Evolutionary conservation across 2,797 vertebrate genomes (phyloP).

Genomic region (Linurgus olivaceus): DNA sequence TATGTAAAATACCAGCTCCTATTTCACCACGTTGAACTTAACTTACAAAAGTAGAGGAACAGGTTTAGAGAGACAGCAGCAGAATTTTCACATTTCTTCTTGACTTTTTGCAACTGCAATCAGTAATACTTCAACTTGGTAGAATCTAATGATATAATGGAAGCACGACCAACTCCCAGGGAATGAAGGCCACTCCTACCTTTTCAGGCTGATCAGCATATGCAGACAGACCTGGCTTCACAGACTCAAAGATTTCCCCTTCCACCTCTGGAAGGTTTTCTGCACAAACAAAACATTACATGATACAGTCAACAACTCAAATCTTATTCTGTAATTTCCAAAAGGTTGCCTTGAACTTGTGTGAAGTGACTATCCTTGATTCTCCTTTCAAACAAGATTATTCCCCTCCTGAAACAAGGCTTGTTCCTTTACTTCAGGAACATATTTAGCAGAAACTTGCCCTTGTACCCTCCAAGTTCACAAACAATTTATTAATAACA

Average conservation of each 20-base stretch:
- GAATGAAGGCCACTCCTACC: conserved; percentile 73
- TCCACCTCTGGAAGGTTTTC: conserved; percentile 89
- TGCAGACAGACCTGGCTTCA: conserved; percentile 95
- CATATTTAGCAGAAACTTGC: neutral
- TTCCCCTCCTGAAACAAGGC: neutral
- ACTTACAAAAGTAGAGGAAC: neutral
- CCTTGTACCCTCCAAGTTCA: neutral
- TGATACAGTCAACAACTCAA: neutral
- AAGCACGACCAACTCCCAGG: neutral
- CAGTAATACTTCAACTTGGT: neutral
- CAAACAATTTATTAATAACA: neutral
- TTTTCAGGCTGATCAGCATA: conserved; percentile 90
- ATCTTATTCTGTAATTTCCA: neutral
- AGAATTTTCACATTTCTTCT: neutral
- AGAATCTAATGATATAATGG: neutral
- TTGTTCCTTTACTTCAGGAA: neutral
- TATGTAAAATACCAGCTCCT: neutral
- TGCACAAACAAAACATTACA: conserved; percentile 54
- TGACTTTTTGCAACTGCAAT: neutral
- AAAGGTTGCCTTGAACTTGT: neutral
- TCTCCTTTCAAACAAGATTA: neutral
- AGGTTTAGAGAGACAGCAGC: neutral
- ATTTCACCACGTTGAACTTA: neutral
- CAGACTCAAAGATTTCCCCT: conserved; percentile 93
- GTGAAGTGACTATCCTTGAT: neutral